Conservation (phyloP, 2,797 vertebrate species). For the Artibeus jamaicensis region DNA sequence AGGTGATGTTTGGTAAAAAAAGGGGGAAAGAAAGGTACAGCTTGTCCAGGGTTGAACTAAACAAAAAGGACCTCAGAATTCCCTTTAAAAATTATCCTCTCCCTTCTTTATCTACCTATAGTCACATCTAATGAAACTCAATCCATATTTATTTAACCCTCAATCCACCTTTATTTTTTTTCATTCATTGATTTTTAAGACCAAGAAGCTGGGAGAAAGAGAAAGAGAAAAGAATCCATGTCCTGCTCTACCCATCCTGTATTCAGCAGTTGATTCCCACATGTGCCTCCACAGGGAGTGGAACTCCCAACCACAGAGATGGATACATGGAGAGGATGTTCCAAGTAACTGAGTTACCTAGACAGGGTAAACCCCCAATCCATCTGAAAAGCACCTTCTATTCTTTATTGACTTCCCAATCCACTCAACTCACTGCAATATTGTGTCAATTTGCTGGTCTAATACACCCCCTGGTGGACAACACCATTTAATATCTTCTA, state of each 20-base stretch:
- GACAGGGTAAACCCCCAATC: neutral
- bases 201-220: too few relatives aligned
- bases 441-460: conserved; percentile 39
- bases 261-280: too few relatives aligned
- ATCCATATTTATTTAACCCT: neutral
- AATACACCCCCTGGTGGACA: conserved; percentile 75
- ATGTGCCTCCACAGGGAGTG: too few relatives aligned
- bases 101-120: neutral
- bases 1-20: fast-evolving
- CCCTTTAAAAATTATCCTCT: neutral
- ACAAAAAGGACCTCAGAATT: neutral
- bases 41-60: neutral
- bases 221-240: too few relatives aligned
- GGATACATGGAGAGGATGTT: too few relatives aligned
- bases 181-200: too few relatives aligned
- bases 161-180: neutral
- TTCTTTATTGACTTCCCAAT: neutral
- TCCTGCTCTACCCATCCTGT: too few relatives aligned
- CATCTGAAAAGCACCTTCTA: neutral
- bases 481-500: neutral
- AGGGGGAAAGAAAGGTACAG: neutral
- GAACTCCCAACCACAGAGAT: too few relatives aligned
- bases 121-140: neutral
- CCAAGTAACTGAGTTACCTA: neutral
- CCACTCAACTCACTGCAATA: fast-evolving